Percentiles rank a stretch among this genome's conserved stretches.
Evolutionary conservation across 2,113 vertebrate species (phyloP).

Genomic region (Dicentrarchus labrax): DNA sequence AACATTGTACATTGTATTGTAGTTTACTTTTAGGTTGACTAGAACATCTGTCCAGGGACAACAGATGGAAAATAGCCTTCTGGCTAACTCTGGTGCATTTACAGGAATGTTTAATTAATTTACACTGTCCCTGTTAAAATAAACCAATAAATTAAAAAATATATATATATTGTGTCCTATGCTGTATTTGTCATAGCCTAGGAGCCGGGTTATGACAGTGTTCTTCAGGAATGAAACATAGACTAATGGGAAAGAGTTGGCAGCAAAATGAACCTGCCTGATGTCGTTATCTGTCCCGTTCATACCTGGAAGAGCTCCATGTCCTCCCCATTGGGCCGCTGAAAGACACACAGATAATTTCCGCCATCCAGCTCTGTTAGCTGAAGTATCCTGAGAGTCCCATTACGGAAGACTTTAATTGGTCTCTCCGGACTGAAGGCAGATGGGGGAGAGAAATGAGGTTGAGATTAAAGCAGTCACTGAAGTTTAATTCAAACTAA

Average conservation of each 20-base stretch:
- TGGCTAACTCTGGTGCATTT: too few species aligned
- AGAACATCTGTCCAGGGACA: too few species aligned
- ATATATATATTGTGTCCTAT: too few species aligned
- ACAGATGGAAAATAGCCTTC: too few species aligned
- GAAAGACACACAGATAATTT: constrained; percentile 84
- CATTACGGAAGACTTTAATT: constrained; percentile 84
- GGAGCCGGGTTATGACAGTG: too few species aligned
- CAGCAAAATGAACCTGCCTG: constrained; percentile 4
- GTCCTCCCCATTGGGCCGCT: constrained; percentile 84
- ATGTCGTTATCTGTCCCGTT: constrained; percentile 19
- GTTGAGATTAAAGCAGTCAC: constrained; percentile 25
- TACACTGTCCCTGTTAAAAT: too few species aligned
- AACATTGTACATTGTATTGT: too few species aligned
- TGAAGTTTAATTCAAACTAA: constrained; percentile 4
- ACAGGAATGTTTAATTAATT: too few species aligned
- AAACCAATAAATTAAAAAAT: too few species aligned
- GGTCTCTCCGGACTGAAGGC: constrained; percentile 82
- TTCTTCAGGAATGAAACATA: not conserved
- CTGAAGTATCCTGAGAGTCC: constrained; percentile 85
- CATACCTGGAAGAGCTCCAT: constrained; percentile 83
- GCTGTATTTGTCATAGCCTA: too few species aligned
- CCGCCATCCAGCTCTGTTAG: constrained; percentile 84
- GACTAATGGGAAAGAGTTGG: not conserved
- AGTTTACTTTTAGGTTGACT: too few species aligned
- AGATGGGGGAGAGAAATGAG: constrained; percentile 42